Conservation (phyloP, 2,888 invertebrate genomes). For the Sipha maydis region DNA sequence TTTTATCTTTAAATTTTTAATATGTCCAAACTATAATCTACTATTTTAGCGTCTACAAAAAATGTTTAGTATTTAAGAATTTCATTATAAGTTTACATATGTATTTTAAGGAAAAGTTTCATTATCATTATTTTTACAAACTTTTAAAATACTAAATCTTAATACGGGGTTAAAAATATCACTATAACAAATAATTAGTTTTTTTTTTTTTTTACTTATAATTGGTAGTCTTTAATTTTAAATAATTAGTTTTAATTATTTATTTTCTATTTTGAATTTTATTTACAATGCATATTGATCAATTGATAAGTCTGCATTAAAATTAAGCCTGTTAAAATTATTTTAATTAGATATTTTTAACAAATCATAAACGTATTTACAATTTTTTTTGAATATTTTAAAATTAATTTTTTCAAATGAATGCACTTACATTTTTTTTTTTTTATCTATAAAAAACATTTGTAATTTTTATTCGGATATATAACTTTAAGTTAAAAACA, state of each 20-base stretch:
- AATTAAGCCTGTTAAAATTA: background rate
- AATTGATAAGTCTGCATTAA: background rate
- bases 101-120: background rate
- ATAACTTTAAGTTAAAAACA: background rate
- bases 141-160: background rate
- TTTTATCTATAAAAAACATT: background rate
- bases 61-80: conserved; percentile 1
- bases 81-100: background rate
- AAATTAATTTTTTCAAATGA: background rate
- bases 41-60: background rate
- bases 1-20: background rate
- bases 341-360: background rate
- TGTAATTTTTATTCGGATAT: background rate
- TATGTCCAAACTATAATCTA: background rate
- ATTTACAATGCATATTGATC: background rate
- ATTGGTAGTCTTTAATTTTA: background rate
- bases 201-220: background rate
- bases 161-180: background rate
- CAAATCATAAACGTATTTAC: background rate
- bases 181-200: background rate
- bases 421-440: background rate
- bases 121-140: background rate
- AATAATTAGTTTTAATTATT: background rate
- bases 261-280: background rate
- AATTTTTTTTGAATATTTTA: background rate